Base-by-base conservation (phyloP, 92 coral and sea anemone species). In the Meandrina meandrites region DNA sequence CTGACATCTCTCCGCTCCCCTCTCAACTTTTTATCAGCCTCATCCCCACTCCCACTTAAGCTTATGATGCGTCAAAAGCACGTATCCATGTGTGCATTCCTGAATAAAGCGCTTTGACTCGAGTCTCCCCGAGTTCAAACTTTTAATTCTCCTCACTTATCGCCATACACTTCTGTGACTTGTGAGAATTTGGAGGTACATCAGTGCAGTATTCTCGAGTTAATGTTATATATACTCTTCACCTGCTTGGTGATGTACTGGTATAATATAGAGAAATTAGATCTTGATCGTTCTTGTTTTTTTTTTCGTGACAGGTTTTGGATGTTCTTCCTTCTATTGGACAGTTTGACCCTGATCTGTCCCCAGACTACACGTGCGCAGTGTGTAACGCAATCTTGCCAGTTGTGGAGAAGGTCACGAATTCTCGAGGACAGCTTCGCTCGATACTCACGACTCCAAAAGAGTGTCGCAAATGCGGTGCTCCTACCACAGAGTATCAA, bases 301-400 rank as follows among this genome's bases (percentile, higher is more conserved):
- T 21, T 28, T 36, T 42, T n/a, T n/a, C n/a, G n/a, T 47, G 28
- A 12, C 76, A 95, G 98, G 90, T 92, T 34, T 86, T 90, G 37
- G 94, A 95, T 45, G 92, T 91, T 2, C 83, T 95, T 40, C 98
- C 98, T 36, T 86, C 90, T 30, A 89, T 93, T 36, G 89, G 93
- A 30, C 89, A 86, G 57, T 88, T 80, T 15, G 76, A 84, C 12
- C 86, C 89, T 0, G 94, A 95, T 8, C 78, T 87, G 47, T 78
- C 88, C 14, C 72, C 94, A n/a, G 88, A 68, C n/a, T 80, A 89
- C 87, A 79, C 72, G 16, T 95, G 98, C 75, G 51, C 82, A 8
- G 82, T 86, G 16, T 95, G 98, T 71, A 87, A 92, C 56, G 90
- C 84, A 4, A 88, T 57, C 75, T 79, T 95, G 34, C 94, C 92